Evolutionary conservation across 2,797 vertebrate species (phyloP).

Genomic region (Sebastes nivosus): DNA sequence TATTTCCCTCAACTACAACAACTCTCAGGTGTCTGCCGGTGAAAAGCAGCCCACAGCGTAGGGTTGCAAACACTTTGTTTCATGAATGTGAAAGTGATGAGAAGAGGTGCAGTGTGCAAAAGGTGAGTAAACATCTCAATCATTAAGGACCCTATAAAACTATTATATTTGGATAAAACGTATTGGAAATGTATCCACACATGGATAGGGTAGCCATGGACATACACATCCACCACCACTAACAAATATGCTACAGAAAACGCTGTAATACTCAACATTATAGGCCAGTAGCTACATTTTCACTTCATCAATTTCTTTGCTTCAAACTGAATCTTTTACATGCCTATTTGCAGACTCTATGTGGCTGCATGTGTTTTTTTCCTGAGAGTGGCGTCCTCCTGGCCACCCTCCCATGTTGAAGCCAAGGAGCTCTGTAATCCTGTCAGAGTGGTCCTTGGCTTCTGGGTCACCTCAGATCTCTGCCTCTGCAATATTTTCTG

Average conservation of each 20-base stretch:
- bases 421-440: conserved; percentile 51
- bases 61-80: background rate
- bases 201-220: background rate
- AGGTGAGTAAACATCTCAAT: background rate
- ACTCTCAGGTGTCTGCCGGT: conserved; percentile 1
- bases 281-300: background rate
- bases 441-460: conserved; percentile 47
- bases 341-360: conserved; percentile 10
- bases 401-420: conserved; percentile 26
- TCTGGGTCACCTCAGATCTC: conserved; percentile 58
- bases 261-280: background rate
- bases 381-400: conserved; percentile 21
- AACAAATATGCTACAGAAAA: background rate
- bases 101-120: background rate
- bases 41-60: background rate
- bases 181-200: background rate
- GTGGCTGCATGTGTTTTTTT: background rate
- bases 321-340: background rate
- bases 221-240: background rate
- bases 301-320: background rate
- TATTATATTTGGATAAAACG: background rate
- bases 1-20: conserved; percentile 14
- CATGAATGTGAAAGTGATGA: conserved; percentile 12
- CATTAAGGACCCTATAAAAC: background rate
- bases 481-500: conserved; percentile 30